Evolutionary conservation across 2,113 vertebrate genomes (phyloP), one percentile per base, ranked within the genome.

Genomic region (Gasterosteus aculeatus): DNA sequence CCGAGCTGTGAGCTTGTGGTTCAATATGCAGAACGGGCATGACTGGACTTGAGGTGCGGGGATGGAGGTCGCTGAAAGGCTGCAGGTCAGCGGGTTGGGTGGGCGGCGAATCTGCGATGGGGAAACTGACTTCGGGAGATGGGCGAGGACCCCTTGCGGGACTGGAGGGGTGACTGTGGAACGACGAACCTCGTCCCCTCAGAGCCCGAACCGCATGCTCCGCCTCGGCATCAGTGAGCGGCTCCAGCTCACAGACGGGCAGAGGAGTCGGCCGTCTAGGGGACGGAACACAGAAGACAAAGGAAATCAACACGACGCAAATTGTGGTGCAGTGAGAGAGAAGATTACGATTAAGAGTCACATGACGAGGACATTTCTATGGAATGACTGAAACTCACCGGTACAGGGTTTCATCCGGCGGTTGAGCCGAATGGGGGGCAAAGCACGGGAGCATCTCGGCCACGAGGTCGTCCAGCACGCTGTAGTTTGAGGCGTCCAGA

Each of bases 381-480:
- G 19, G 42, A 19, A 58, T 8, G 12, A 54, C 35, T 3, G 22
- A 42, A 46, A 47, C 69, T 66, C 57, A 95, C 93, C 89, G 73
- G 49, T 80, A 69, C 1, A 69, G 7, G 0, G 64, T 62, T 71
- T 86, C 76, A 41, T 91, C 75, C 42, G 60, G 22, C n/a, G 72
- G 70, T 15, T 57, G 47, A 66, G 78, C 44, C 10, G 85, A 58
- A 19, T n/a, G 7, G 16, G 87, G 84, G 31, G 85, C 10, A 3
- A 94, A 93, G 74, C 49, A 75, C 4, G 58, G 86, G 77, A 80
- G 26, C 90, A 97, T 94, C 82, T 92, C 90, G 2, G 82, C 33
- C 3, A 96, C 90, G 66, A 97, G 83, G 2, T 10, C 39, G 65
- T 97, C 96, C 19, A 96, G 86, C 1, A 79, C 74, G 2, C 53